Evolutionary conservation across 1,140 invertebrate species (phyloP).

Genomic region (Phocides pigmalion): DNA sequence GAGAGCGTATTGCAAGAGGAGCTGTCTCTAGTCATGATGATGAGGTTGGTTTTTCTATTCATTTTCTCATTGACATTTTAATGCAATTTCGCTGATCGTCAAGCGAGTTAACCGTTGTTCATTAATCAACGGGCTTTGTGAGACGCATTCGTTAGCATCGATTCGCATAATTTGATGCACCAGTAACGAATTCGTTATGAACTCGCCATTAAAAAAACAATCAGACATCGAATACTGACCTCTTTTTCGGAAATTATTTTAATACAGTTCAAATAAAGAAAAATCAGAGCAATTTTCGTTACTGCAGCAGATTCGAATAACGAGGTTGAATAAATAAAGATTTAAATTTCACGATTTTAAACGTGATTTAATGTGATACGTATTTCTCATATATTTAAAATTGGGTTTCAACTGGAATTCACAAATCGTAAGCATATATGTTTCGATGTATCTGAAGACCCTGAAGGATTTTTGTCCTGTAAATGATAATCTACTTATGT

Average conservation of each 20-base stretch:
- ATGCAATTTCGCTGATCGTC: slow-evolving; percentile 47
- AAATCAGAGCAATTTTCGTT: slow-evolving; percentile 12
- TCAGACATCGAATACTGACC: slow-evolving; percentile 21
- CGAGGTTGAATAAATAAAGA: neutral
- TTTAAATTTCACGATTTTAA: neutral
- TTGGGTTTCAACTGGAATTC: neutral
- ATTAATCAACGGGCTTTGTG: slow-evolving; percentile 50
- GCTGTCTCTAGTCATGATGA: slow-evolving; percentile 97
- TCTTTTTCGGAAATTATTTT: slow-evolving; percentile 22
- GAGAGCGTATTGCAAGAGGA: slow-evolving; percentile 98
- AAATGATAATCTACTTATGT: no score
- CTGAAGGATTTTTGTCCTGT: no score
- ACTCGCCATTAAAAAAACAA: slow-evolving; percentile 28
- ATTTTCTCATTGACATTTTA: slow-evolving; percentile 53
- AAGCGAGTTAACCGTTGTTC: slow-evolving; percentile 49
- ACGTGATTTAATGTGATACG: neutral
- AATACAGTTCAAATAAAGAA: slow-evolving; percentile 28
- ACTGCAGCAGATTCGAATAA: slow-evolving; percentile 14
- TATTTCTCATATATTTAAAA: no score
- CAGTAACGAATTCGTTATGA: slow-evolving; percentile 39
- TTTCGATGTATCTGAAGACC: no score
- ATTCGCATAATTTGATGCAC: slow-evolving; percentile 51
- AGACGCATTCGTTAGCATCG: slow-evolving; percentile 55
- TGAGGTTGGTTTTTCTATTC: slow-evolving; percentile 85
- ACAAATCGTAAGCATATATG: no score